These are phyloP conservation scores for Drosophila cardini DNA, from an alignment of 1,140 invertebrate genomes.

Conservation along the genomic window DNA sequence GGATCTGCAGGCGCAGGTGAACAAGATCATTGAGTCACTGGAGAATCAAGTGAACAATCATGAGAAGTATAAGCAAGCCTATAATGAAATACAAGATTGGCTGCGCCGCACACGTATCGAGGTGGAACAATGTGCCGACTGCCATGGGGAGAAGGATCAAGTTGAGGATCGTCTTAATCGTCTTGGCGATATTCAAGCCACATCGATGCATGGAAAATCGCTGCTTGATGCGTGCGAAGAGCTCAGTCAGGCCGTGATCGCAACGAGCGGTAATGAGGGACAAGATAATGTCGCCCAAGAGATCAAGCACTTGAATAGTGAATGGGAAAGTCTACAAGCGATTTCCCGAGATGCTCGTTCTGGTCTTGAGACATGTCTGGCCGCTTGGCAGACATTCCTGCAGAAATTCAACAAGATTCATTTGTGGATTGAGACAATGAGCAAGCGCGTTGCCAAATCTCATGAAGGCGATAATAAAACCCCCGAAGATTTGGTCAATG, in stretches of 20 bases:
- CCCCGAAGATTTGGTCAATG: constrained; percentile 91
- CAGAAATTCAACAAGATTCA: constrained; percentile 91
- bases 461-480: constrained; percentile 92
- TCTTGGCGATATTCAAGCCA: constrained; percentile 88
- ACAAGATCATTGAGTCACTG: constrained; percentile 89
- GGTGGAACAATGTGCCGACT: constrained; percentile 93
- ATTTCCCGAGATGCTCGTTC: constrained; percentile 92
- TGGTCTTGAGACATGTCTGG: constrained; percentile 91
- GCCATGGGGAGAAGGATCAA: constrained; percentile 92
- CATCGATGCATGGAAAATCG: constrained; percentile 89
- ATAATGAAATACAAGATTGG: constrained; percentile 94
- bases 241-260: constrained; percentile 91
- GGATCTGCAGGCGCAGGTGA: constrained; percentile 88
- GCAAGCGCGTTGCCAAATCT: constrained; percentile 88
- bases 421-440: constrained; percentile 91
- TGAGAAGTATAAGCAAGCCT: constrained; percentile 93
- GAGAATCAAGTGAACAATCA: constrained; percentile 94
- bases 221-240: constrained; percentile 91
- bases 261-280: constrained; percentile 93
- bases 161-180: constrained; percentile 90
- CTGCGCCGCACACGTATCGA: constrained; percentile 93
- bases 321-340: constrained; percentile 94
- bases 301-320: constrained; percentile 92
- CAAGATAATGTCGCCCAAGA: constrained; percentile 94
- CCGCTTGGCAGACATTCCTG: constrained; percentile 94